Conservation (phyloP, 2,113 vertebrate species). For the Phalacrocorax brasilianus region DNA sequence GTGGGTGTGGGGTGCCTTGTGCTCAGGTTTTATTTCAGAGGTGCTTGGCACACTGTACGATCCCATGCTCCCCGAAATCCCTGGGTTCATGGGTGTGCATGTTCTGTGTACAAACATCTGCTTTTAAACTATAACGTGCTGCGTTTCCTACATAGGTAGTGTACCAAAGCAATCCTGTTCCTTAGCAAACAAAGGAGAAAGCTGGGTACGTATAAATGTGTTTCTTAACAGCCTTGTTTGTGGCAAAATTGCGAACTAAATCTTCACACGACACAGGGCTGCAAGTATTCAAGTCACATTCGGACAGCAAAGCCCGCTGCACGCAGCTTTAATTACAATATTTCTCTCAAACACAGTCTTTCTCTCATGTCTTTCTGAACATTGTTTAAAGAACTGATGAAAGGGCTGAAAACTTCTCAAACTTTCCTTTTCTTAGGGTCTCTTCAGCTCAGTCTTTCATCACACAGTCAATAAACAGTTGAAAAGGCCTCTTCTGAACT, state of each 20-base stretch:
- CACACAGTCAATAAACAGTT: constrained; percentile 7
- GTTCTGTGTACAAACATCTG: background rate
- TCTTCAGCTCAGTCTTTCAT: constrained; percentile 36
- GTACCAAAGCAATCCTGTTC: background rate
- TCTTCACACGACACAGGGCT: background rate
- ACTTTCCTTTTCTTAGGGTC: constrained; percentile 39
- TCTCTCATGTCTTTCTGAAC: constrained; percentile 35
- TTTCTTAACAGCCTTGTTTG: background rate
- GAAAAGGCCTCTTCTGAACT: constrained; percentile 45
- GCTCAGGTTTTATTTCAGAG: background rate
- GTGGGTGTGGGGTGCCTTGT: background rate
- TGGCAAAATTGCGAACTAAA: background rate
- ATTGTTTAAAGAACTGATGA: constrained; percentile 61
- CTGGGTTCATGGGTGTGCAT: background rate
- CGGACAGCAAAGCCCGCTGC: background rate
- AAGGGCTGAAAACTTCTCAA: constrained; percentile 47
- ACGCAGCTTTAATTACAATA: background rate
- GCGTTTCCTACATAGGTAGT: background rate
- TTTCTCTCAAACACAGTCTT: background rate
- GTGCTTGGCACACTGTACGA: rapidly evolving
- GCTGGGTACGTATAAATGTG: background rate
- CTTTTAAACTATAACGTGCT: background rate
- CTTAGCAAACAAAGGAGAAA: background rate
- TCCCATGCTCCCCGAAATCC: background rate
- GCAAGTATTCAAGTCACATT: constrained; percentile 11